Percentiles rank a stretch among this genome's conserved stretches.
Evolutionary conservation across 2,888 invertebrate species (phyloP).

Genomic region (Onchidella celtica): DNA sequence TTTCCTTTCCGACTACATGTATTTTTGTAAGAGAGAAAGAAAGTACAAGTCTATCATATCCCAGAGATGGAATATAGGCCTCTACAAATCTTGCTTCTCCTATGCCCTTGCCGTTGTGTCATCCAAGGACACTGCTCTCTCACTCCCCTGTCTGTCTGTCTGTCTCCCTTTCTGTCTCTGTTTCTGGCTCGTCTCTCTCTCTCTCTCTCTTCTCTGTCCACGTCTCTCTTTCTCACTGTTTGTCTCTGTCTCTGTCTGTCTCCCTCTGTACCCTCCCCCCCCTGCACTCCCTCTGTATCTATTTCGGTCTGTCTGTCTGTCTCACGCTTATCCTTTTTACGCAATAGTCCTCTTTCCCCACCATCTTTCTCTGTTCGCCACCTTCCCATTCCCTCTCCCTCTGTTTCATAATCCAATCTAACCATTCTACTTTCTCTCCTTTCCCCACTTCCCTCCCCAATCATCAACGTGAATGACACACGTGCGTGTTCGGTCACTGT

Average conservation of each 20-base stretch:
- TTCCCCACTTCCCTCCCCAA: neutral
- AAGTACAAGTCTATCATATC: too few relatives aligned
- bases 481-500: too few relatives aligned
- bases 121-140: too few relatives aligned
- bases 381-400: too few relatives aligned
- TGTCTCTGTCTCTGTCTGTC: neutral
- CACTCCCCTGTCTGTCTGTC: neutral
- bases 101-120: too few relatives aligned
- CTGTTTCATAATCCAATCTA: too few relatives aligned
- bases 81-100: too few relatives aligned
- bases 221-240: neutral
- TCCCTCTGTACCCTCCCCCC: conserved; percentile 84
- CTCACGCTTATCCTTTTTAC: neutral
- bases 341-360: neutral
- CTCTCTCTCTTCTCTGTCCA: neutral
- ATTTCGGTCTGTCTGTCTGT: conserved; percentile 45
- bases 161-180: neutral
- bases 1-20: too few relatives aligned
- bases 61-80: too few relatives aligned
- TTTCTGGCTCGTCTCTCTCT: neutral
- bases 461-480: too few relatives aligned
- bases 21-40: too few relatives aligned
- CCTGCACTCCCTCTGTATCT: conserved; percentile 88
- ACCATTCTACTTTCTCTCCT: too few relatives aligned
- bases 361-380: conserved; percentile 73